These are phyloP conservation scores for Tolmerus cingulatus DNA, from an alignment of 2,888 invertebrate species.

Conservation along the genomic window DNA sequence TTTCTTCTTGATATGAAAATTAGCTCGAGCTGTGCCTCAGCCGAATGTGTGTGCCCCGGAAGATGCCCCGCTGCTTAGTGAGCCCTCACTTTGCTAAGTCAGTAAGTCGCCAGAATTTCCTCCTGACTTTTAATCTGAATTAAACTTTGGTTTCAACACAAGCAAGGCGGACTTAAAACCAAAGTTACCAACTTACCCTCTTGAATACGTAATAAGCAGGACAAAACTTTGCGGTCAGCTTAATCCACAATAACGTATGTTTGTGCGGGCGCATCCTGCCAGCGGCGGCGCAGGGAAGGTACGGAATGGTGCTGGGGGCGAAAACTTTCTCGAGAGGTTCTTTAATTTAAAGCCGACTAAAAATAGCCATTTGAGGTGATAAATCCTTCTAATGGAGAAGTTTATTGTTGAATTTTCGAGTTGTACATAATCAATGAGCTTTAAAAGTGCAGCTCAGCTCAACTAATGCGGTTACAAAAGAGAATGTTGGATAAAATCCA, in stretches of 20 bases:
- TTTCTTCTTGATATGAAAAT: neutral
- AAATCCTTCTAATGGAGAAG: neutral
- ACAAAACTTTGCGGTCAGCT: slow-evolving; percentile 34
- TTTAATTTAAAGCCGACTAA: neutral
- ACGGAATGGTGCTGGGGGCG: no score
- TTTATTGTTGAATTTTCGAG: neutral
- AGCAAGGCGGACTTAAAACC: slow-evolving; percentile 25
- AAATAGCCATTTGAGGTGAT: neutral
- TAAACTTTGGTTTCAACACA: slow-evolving; percentile 34
- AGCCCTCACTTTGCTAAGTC: neutral
- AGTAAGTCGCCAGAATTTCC: neutral
- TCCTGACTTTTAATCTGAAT: slow-evolving; percentile 34
- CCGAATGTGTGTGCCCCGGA: neutral
- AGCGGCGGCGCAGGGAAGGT: neutral
- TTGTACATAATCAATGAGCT: neutral
- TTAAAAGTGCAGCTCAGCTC: neutral
- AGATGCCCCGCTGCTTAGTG: neutral
- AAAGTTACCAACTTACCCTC: slow-evolving; percentile 17
- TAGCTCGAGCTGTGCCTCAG: neutral
- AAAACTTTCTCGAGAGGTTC: neutral
- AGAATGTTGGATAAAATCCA: neutral
- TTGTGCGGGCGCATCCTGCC: neutral
- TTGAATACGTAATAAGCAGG: slow-evolving; percentile 37
- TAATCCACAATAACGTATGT: slow-evolving; percentile 18
- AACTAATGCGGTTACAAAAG: neutral